These are phyloP conservation scores for Halocynthia aurantium DNA, from an alignment of 23 tunicate genomes.

Conservation along the genomic window DNA sequence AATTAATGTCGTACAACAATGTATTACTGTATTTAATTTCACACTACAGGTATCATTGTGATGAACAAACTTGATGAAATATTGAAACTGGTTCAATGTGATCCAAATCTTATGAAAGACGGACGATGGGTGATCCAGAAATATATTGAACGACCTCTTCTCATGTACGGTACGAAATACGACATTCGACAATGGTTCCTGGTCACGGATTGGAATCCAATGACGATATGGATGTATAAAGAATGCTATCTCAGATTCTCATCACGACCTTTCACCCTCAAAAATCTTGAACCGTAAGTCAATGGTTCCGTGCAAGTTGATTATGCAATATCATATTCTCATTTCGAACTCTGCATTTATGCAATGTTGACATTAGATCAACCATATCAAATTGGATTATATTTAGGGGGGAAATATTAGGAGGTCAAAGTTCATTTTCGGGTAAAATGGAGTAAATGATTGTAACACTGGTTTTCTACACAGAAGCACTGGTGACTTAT, in stretches of 20 bases:
- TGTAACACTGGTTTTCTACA: no score
- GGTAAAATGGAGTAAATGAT: no score
- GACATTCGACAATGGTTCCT: constrained; percentile 98
- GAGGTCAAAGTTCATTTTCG: no score
- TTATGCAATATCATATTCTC: no score
- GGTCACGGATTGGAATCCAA: constrained; percentile 96
- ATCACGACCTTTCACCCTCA: constrained; percentile 65
- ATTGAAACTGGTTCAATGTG: constrained; percentile 70
- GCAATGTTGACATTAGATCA: no score
- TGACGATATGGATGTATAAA: constrained; percentile 86
- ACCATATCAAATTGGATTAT: no score
- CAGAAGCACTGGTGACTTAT: no score
- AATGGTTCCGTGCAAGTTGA: no score
- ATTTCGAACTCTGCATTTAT: no score
- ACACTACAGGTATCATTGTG: constrained; percentile 55
- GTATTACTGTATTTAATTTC: background rate
- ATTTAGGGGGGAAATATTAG: no score
- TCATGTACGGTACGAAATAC: constrained; percentile 69
- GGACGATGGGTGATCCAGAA: constrained; percentile 95
- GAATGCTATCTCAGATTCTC: constrained; percentile 76
- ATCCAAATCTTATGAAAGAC: constrained; percentile 75
- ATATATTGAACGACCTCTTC: constrained; percentile 96
- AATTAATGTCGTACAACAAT: background rate
- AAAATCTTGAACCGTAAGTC: constrained; percentile 84
- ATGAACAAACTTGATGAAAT: constrained; percentile 80